These are phyloP conservation scores for Conchocele bisecta DNA, from an alignment of 2,888 invertebrate species.

Conservation along the genomic window DNA sequence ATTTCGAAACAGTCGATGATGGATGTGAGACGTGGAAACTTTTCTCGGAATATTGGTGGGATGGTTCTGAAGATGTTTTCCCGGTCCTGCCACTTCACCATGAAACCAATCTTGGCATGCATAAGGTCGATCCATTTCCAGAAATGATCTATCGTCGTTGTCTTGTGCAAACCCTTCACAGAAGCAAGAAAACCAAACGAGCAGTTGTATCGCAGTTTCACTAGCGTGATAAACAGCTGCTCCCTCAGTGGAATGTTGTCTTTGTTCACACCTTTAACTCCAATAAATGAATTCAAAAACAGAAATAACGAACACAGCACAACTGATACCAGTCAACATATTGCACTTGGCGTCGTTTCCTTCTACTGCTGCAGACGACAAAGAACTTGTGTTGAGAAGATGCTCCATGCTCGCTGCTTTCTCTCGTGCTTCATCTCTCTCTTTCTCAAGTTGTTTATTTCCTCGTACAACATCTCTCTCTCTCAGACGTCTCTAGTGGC, in stretches of 20 bases:
- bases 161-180: slow-evolving; percentile 18
- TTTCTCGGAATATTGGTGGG: slow-evolving; percentile 19
- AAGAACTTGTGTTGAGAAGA: not conserved
- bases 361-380: slow-evolving; percentile 9
- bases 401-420: not conserved
- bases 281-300: slow-evolving; percentile 11
- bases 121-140: slow-evolving; percentile 49
- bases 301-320: slow-evolving; percentile 23
- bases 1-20: slow-evolving; percentile 49
- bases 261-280: not conserved
- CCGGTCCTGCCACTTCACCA: slow-evolving; percentile 40
- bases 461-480: not conserved
- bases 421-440: not conserved
- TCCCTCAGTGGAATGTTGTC: not conserved
- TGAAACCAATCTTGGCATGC: slow-evolving; percentile 31
- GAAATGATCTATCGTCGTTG: slow-evolving; percentile 29
- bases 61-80: slow-evolving; percentile 24
- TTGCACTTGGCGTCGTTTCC: slow-evolving; percentile 18
- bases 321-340: slow-evolving; percentile 23
- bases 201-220: slow-evolving; percentile 42
- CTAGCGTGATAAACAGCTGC: slow-evolving; percentile 36
- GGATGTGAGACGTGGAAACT: slow-evolving; percentile 30
- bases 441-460: not conserved
- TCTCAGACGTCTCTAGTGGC: not conserved
- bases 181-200: slow-evolving; percentile 31